These are phyloP conservation scores for Sarcophaga rosellei DNA, from an alignment of 2,888 invertebrate species.

Conservation along the genomic window DNA sequence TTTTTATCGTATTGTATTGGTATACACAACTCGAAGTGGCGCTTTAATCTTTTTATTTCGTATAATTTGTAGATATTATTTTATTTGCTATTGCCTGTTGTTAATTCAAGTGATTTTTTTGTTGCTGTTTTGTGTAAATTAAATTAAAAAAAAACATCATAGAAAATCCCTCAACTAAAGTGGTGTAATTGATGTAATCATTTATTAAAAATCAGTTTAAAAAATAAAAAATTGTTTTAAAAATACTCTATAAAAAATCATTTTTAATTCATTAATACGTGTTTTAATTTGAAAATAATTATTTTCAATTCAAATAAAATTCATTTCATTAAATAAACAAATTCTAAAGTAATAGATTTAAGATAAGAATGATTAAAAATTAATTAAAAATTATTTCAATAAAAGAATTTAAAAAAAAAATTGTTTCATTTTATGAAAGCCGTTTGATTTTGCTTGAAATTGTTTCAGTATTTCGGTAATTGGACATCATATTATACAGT, in stretches of 20 bases:
- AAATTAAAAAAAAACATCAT: background rate
- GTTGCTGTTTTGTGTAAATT: conserved; percentile 42
- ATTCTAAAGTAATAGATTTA: conserved; percentile 4
- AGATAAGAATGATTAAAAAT: background rate
- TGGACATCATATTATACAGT: too few relatives aligned
- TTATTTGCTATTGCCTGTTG: conserved; percentile 31
- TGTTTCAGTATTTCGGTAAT: too few relatives aligned
- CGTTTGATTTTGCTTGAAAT: too few relatives aligned
- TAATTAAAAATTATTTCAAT: too few relatives aligned
- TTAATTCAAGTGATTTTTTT: conserved; percentile 34
- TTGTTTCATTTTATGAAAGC: too few relatives aligned
- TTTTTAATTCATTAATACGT: background rate
- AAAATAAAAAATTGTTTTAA: conserved; percentile 31
- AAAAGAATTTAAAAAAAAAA: too few relatives aligned
- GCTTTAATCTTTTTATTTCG: background rate
- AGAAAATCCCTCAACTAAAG: conserved; percentile 32
- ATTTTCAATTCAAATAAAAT: conserved; percentile 10
- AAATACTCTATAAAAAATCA: background rate
- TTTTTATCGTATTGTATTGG: background rate
- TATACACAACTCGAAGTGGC: too few relatives aligned
- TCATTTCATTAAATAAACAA: background rate
- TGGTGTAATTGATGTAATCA: conserved; percentile 48
- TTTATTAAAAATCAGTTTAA: conserved; percentile 42
- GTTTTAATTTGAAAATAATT: background rate
- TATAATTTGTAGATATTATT: conserved; percentile 1